Base-by-base conservation (phyloP, 2,888 invertebrate genomes). In the Athrips mouffetella region DNA sequence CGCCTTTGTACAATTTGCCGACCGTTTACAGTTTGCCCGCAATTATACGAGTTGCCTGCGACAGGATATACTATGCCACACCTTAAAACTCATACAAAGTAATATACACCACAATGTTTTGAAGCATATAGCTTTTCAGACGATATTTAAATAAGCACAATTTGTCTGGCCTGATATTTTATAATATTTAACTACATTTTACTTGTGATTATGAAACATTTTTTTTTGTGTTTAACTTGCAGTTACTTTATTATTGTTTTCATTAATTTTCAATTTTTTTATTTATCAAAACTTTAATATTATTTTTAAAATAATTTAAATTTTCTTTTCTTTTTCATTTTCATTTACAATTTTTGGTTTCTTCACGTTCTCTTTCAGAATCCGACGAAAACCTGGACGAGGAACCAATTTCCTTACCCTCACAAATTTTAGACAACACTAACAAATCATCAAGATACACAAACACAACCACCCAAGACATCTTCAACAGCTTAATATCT, bases 401-500 rank as follows among this genome's bases (percentile, higher is more conserved):
- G 8, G 20, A 44, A n/a, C 13, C 31, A 15, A 25, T 25, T 25
- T 41, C 11, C 8, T 23, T 41, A 25, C 23, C 23, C 37, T 37
- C 16, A n/a, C n/a, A n/a, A n/a, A n/a, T n/a, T 13, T 33, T 45
- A 41, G 33, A 40, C 30, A 40, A 47, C 23, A 41, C 25, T 18
- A 41, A 41, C 27, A 37, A 37, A 21, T 31, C 44, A 11, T 21
- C n/a, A 27, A 11, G 3, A 10, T 13, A 27, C 47, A 50, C 48
- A 51, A 66, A 62, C 48, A 21, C 27, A 2, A 61, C 70, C 2
- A 62, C 74, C 3, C 70, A 76, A 62, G 72, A 80, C 58, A 67
- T 80, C 54, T 73, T 88, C 58, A 83, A 78, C 31, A 82, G 76
- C 57, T 72, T 79, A 50, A 73, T 75, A 60, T 80, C 65, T 35